Conservation (phyloP, 64 coral and sea anemone genomes). For the Montipora efflorescens region DNA sequence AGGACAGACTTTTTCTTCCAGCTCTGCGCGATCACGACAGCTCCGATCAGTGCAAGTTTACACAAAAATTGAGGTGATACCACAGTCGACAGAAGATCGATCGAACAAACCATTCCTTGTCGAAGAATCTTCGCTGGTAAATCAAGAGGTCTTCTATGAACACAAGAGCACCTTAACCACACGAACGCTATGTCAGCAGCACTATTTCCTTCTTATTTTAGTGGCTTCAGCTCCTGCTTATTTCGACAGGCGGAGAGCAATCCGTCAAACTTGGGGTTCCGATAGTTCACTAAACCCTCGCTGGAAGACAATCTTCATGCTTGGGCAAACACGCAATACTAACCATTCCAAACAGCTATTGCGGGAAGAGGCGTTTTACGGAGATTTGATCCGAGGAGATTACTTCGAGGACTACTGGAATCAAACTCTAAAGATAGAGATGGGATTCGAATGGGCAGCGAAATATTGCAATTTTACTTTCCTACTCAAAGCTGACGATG, state of each 20-base stretch:
- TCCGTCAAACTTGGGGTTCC: conserved; percentile 76
- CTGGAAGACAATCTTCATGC: conserved; percentile 74
- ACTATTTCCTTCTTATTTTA: conserved; percentile 62
- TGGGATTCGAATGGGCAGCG: conserved; percentile 74
- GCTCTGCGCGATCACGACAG: conserved; percentile 4
- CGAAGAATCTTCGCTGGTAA: not conserved
- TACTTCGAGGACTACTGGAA: conserved; percentile 61
- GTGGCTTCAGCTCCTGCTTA: conserved; percentile 62
- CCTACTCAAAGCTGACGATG: conserved; percentile 79
- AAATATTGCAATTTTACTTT: conserved; percentile 71
- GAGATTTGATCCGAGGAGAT: conserved; percentile 61
- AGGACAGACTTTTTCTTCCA: not conserved
- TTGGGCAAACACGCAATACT: conserved; percentile 38
- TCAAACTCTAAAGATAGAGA: conserved; percentile 65
- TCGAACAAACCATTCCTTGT: not conserved
- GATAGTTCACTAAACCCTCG: conserved; percentile 27
- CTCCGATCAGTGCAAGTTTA: not conserved
- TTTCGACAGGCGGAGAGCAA: conserved; percentile 44
- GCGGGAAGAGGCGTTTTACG: conserved; percentile 51
- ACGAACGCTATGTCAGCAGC: conserved; percentile 1
- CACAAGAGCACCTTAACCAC: conserved; percentile 5
- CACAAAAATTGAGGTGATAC: not conserved
- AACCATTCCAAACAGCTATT: conserved; percentile 24
- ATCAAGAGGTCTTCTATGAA: not conserved
- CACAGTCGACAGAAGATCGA: not conserved